Base-by-base conservation (phyloP, 2,888 invertebrate genomes). In the Zaprionus lineosus region DNA sequence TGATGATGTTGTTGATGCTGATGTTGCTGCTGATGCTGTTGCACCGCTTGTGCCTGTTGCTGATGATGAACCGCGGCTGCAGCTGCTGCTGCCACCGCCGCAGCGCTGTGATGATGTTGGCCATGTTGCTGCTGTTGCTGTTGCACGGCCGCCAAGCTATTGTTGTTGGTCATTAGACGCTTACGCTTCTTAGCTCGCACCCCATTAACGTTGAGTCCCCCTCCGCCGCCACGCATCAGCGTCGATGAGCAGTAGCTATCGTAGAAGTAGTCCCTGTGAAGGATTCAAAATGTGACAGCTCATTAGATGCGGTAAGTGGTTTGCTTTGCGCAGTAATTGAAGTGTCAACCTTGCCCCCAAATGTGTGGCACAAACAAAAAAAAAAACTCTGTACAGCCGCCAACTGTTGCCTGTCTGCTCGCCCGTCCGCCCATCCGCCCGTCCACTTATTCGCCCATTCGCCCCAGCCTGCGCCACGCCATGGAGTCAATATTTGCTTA, bases 251-350 rank as follows among this genome's bases (percentile, higher is more conserved):
- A 90, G 76, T 90, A 90, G 76, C 90, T 92, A 88, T 92, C 92
- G 78, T 92, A 92, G 88, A 92, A 92, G 87, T 92, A 92, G 84
- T 92, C 92, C 92, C 92, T 92, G 91, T 11, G 47, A 31, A 15
- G n/a, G 9, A 9, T 28, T 14, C 40, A 43, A 57, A 33, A 6
- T 44, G 41, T 36, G 29, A 58, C 56, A 60, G 59, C 59, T 64
- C 64, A 65, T 65, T 65, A 70, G 40, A 59, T 55, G 56, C 26
- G 57, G 52, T 43, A 71, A 67, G 59, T 56, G 57, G 14, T 57
- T 46, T 19, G 33, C 36, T 68, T 51, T 47, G 37, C 18, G 1
- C 48, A 64, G 52, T 76, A 85, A 85, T 85, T 79, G 70, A 76
- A 75, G 73, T 68, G 73, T 75, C 79, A 64, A 60, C 29, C n/a